These are phyloP conservation scores for Reticulitermes lucifugus DNA, from an alignment of 2,888 invertebrate genomes.

Conservation along the genomic window DNA sequence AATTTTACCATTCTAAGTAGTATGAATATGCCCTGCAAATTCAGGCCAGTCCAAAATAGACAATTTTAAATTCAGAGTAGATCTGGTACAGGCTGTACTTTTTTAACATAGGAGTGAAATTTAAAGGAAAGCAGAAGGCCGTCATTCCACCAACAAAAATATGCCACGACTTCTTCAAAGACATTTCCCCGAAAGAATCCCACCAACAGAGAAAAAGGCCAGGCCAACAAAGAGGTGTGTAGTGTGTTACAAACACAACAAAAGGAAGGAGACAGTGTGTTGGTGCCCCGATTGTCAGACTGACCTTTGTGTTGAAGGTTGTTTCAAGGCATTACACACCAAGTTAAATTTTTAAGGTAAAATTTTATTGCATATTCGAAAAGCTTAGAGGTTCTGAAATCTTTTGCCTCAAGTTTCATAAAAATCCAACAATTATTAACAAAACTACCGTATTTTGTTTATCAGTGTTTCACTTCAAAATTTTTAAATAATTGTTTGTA, in stretches of 20 bases:
- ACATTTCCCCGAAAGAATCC: not conserved
- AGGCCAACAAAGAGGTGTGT: not conserved
- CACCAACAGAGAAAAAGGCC: not conserved
- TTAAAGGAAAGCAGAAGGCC: not conserved
- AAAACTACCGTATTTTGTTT: too few species aligned
- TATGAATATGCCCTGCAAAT: not conserved
- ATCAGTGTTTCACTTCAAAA: too few species aligned
- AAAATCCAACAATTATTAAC: too few species aligned
- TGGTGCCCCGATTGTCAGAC: not conserved
- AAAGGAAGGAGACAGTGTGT: not conserved
- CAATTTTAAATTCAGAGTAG: not conserved
- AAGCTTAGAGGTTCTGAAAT: too few species aligned
- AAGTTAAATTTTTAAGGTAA: not conserved
- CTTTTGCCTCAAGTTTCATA: too few species aligned
- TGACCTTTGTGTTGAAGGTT: not conserved
- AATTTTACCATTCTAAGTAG: not conserved
- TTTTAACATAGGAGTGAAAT: not conserved
- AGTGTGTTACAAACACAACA: not conserved
- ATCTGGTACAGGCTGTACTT: not conserved
- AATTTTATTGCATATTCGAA: not conserved
- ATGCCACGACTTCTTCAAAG: not conserved
- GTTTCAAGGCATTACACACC: not conserved
- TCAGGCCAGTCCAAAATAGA: not conserved
- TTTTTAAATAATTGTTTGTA: too few species aligned
- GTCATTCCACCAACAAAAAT: not conserved